Evolutionary conservation across 37 sponge, comb jelly and placozoan species (phyloP), one percentile per base, ranked within the genome.

Genomic region (Beroe ovata): DNA sequence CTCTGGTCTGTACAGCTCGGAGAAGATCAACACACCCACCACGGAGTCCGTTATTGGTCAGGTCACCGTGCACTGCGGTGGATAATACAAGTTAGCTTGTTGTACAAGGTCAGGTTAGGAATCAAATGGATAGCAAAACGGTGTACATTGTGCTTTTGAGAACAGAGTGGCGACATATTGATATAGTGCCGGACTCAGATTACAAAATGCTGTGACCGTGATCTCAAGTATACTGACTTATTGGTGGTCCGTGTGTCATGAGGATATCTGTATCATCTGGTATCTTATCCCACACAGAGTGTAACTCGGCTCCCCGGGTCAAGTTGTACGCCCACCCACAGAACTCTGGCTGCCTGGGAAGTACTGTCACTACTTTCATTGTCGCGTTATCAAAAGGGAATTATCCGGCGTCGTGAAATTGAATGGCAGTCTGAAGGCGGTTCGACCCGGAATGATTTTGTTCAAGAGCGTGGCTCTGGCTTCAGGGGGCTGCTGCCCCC

Each of bases 171-270:
- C 18, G 18, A 58, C 59, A 19, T 19, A 58, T 19, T 58, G 59
- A 58, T 58, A 18, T 21, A 28, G 22, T 16, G 59, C 16, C 8
- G 69, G 14, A 23, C 69, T 21, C 32, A 16, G 19, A 11, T 64
- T 16, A 28, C 32, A 11, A 72, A 72, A 11, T 36, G 38, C 8
- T 16, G 30, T 6, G 34, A 8, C 37, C 8, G n/a, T n/a, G n/a
- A n/a, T n/a, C n/a, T n/a, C n/a, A n/a, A n/a, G 26, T 32, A 39
- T 22, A 26, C 72, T 90, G 8, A 88, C 93, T 90, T 60, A 96
- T 63, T 0, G 97, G 97, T 18, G 97, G 97, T 0, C 95, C 97
- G 64, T 97, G 97, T 20, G 97, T 97, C 61, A 97, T 90, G 60
- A 97, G 89, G 8, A 97, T 88, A 38, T 97, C 97, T 26, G 90